These are phyloP conservation scores for Tychaedon coryphoeus DNA, from an alignment of 2,113 vertebrate genomes.

Conservation along the genomic window DNA sequence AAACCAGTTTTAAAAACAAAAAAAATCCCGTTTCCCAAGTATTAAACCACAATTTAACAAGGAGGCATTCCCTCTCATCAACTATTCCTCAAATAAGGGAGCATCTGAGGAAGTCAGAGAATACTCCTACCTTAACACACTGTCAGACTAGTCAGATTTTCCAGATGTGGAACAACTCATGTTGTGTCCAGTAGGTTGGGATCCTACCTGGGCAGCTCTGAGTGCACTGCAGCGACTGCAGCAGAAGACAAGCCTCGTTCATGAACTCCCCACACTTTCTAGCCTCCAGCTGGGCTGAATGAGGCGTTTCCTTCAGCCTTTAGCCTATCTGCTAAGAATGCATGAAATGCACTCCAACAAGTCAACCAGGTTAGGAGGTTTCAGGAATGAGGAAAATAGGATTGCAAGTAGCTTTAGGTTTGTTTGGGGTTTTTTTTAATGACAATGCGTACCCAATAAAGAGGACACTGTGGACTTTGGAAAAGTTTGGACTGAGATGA, in stretches of 20 bases:
- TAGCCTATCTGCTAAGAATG: slow-evolving; percentile 78
- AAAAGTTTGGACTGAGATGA: not conserved
- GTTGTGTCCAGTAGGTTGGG: not conserved
- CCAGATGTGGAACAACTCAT: not conserved
- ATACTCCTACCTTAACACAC: slow-evolving; percentile 65
- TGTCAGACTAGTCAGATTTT: not conserved
- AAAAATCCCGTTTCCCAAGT: not conserved
- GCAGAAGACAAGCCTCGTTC: slow-evolving; percentile 1
- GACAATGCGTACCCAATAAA: slow-evolving; percentile 21
- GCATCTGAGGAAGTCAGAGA: not conserved
- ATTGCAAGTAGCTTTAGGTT: not conserved
- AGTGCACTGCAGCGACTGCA: not conserved
- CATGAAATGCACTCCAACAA: slow-evolving; percentile 79
- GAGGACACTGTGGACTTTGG: not conserved
- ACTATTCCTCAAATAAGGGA: not conserved
- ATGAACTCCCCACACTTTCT: slow-evolving; percentile 59
- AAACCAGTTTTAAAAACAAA: not conserved
- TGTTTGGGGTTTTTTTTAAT: not conserved
- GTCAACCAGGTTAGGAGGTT: slow-evolving; percentile 77
- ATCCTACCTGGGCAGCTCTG: not conserved
- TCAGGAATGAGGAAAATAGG: slow-evolving; percentile 78
- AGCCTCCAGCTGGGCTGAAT: slow-evolving; percentile 53
- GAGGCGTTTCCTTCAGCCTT: slow-evolving; percentile 79
- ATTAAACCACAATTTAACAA: not conserved
- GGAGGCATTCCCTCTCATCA: not conserved